Evolutionary conservation across 2,888 invertebrate genomes (phyloP).

Genomic region (Orgyia antiqua): DNA sequence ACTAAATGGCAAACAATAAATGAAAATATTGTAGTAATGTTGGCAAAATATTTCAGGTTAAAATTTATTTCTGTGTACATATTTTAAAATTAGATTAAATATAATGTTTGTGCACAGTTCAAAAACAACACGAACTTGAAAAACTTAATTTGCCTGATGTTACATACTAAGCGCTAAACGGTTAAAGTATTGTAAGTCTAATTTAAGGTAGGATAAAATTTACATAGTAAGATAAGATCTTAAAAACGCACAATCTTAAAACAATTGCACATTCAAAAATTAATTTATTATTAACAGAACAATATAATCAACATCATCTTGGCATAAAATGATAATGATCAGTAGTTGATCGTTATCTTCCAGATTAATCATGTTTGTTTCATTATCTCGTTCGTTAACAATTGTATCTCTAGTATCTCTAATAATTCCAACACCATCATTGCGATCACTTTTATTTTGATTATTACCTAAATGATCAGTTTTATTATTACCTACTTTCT

Average conservation of each 20-base stretch:
- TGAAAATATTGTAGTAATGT: not conserved
- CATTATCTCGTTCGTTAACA: slow-evolving; percentile 50
- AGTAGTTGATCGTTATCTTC: slow-evolving; percentile 56
- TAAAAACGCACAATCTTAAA: slow-evolving; percentile 14
- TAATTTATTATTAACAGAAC: slow-evolving; percentile 44
- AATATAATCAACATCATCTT: slow-evolving; percentile 41
- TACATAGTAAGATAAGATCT: slow-evolving; percentile 18
- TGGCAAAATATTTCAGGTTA: no score
- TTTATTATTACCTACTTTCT: slow-evolving; percentile 3
- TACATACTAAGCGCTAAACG: slow-evolving; percentile 20
- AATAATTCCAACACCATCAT: slow-evolving; percentile 24
- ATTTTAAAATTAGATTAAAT: not conserved
- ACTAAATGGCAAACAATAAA: no score
- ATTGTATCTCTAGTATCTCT: slow-evolving; percentile 39
- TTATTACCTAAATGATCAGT: not conserved
- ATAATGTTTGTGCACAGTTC: slow-evolving; percentile 27
- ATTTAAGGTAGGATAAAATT: slow-evolving; percentile 11
- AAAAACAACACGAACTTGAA: slow-evolving; percentile 20
- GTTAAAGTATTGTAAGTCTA: slow-evolving; percentile 6
- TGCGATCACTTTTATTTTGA: slow-evolving; percentile 16
- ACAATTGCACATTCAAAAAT: slow-evolving; percentile 5
- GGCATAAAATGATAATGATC: slow-evolving; percentile 52
- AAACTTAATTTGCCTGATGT: slow-evolving; percentile 8
- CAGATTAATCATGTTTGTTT: slow-evolving; percentile 33
- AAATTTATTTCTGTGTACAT: no score